These are phyloP conservation scores for Syrrhaptes paradoxus DNA, from an alignment of 2,113 vertebrate species.

Conservation along the genomic window DNA sequence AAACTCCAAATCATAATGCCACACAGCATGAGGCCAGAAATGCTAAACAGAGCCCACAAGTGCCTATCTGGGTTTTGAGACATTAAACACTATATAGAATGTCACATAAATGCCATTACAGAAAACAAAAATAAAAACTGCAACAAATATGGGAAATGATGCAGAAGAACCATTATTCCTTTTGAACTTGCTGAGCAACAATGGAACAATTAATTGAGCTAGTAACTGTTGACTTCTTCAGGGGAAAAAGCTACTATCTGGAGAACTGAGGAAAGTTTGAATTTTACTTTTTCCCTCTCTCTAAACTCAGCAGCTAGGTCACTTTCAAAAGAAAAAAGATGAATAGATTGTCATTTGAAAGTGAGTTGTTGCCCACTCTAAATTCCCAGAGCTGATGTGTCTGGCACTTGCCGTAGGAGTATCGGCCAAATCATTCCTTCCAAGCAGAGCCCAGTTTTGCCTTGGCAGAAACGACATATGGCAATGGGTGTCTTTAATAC, in stretches of 20 bases:
- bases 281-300: neutral
- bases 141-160: neutral
- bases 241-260: neutral
- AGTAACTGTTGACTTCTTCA: neutral
- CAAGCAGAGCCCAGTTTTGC: neutral
- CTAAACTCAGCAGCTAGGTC: neutral
- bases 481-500: constrained; percentile 26
- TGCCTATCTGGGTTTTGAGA: neutral
- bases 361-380: constrained; percentile 23
- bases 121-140: constrained; percentile 37
- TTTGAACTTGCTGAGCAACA: neutral
- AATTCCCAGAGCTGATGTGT: constrained; percentile 30
- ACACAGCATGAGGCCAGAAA: constrained; percentile 12
- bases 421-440: constrained; percentile 13
- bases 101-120: neutral
- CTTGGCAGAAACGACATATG: constrained; percentile 51
- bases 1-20: neutral
- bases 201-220: neutral
- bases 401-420: neutral
- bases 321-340: constrained; percentile 16
- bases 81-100: constrained; percentile 19
- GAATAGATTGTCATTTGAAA: constrained; percentile 43
- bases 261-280: neutral
- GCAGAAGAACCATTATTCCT: neutral
- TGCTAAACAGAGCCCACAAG: constrained; percentile 1